Base-by-base conservation (phyloP, 2,797 vertebrate genomes). In the Etheostoma perlongum region DNA sequence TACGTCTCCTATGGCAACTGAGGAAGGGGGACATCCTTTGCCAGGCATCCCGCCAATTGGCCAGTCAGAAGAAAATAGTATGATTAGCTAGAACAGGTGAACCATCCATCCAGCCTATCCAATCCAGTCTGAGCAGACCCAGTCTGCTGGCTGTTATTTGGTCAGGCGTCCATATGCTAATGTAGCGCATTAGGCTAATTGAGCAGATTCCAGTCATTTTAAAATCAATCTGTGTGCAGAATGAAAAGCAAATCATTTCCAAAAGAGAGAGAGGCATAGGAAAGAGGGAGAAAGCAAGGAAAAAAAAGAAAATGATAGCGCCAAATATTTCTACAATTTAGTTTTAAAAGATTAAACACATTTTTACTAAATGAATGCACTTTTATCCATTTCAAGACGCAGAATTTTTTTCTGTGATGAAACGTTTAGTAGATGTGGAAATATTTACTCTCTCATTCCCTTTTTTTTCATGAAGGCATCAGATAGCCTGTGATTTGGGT, bases 1-100 rank as follows among this genome's bases (percentile, higher is more conserved):
- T 93, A 91, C 78, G 66, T 93, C 91, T 93, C 91, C 94, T 93
- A 94, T 94, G 93, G 94, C 92, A 95, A 95, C 94, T 86, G 90
- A 76, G 85, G 75, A 86, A 72, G 51, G 85, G 85, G 92, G 90
- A 76, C 53, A 74, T 91, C 76, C 88, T 87, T 79, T 79, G 72
- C 57, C 33, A 79, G 64, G 75, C 81, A 68, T 78, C 79, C 74
- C 89, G 79, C 92, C 91, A 93, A 93, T 93, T 75, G 64, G 67
- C 84, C 71, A 52, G 79, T 81, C 72, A 82, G 73, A 80, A 71
- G 63, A 72, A 88, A 87, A 75, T 73, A 75, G 67, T 58, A 71
- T 54, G 79, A 89, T 92, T 86, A 93, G 81, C 83, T 74, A 75
- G 64, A 84, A 88, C 84, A 88, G 83, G 80, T 89, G 77, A 88